These are phyloP conservation scores for Tipula unca DNA, from an alignment of 2,888 invertebrate genomes.

Conservation along the genomic window DNA sequence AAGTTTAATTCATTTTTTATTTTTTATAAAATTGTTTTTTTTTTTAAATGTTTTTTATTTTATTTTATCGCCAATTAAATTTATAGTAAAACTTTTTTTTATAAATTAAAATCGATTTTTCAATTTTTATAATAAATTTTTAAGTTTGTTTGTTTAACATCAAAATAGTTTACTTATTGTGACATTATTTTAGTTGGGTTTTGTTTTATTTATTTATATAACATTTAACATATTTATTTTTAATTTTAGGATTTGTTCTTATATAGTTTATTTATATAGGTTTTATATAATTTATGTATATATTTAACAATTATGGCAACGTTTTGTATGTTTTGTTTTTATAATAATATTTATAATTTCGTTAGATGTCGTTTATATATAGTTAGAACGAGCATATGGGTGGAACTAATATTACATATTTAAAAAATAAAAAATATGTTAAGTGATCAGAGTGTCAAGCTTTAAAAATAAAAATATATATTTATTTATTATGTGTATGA, in stretches of 20 bases:
- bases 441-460: not conserved
- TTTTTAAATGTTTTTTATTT: not conserved
- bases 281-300: not conserved
- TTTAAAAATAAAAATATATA: not conserved
- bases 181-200: not conserved
- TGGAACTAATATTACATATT: not conserved
- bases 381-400: not conserved
- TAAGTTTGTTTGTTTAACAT: not conserved
- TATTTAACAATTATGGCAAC: slow-evolving; percentile 8
- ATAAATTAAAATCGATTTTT: not conserved
- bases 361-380: not conserved
- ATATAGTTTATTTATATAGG: not conserved
- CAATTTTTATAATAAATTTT: not conserved
- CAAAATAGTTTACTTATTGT: not conserved
- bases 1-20: not conserved
- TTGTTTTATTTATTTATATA: not conserved
- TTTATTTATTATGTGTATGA: not conserved
- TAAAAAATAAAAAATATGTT: not conserved
- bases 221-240: not conserved
- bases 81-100: too few species aligned
- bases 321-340: not conserved
- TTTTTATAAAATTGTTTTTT: not conserved
- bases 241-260: not conserved
- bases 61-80: not conserved
- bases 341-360: not conserved